Conservation (phyloP, 2,888 invertebrate species). For the Scaptomyza parva region DNA sequence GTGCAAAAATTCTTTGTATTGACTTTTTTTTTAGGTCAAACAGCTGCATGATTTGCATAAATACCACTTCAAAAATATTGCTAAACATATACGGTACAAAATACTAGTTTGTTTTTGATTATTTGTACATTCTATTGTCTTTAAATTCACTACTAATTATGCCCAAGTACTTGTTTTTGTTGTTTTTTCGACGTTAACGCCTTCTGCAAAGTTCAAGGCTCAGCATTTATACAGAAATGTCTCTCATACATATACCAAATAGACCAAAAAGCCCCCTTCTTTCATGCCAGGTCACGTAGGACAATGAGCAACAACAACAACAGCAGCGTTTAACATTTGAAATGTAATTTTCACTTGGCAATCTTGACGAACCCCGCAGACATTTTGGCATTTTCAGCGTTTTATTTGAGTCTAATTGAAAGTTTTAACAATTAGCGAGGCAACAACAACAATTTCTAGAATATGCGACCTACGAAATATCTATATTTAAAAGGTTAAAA, state of each 20-base stretch:
- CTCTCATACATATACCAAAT: conserved; percentile 11
- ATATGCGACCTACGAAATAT: conserved; percentile 19
- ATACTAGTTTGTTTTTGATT: too few species aligned
- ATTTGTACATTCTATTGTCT: conserved; percentile 46
- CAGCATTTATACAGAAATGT: conserved; percentile 39
- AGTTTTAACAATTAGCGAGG: conserved; percentile 66
- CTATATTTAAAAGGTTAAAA: conserved; percentile 26
- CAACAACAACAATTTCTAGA: neutral
- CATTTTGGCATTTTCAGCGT: conserved; percentile 41
- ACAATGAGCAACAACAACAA: conserved; percentile 28
- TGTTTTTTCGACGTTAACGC: conserved; percentile 2
- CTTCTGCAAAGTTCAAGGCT: conserved; percentile 66
- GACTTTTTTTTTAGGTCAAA: conserved; percentile 73
- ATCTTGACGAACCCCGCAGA: conserved; percentile 34
- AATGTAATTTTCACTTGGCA: conserved; percentile 65
- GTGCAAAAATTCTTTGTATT: conserved; percentile 59
- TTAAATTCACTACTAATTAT: conserved; percentile 62
- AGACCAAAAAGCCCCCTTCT: conserved; percentile 35
- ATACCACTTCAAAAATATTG: conserved; percentile 60
- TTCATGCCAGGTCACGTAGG: conserved; percentile 72
- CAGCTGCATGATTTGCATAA: conserved; percentile 72
- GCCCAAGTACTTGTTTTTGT: conserved; percentile 31
- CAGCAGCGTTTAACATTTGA: conserved; percentile 48
- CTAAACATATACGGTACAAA: neutral
- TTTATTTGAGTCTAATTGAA: conserved; percentile 60